Base-by-base conservation (phyloP, 2,113 vertebrate species). In the Leucosticte australis region DNA sequence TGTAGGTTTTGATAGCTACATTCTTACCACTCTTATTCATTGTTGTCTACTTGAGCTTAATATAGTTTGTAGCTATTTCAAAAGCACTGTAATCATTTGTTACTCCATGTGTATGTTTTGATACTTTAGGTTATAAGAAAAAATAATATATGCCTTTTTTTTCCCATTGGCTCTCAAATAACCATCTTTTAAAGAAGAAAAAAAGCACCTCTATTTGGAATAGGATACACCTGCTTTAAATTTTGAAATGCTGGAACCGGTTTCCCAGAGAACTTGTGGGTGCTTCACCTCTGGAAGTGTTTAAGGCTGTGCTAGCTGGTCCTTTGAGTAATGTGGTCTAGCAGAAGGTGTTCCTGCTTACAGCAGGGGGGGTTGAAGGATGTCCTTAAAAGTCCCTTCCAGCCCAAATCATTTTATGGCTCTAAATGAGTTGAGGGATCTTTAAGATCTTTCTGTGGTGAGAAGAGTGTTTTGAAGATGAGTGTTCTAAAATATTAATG, bases 321-420 rank as follows among this genome's bases (percentile, higher is more conserved):
- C 19, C 64, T 94, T 87, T 35, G 33, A 64, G 26, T 39, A 64
- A 1, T 17, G 10, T 59, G 33, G 2, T 52, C 9, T 65, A 35
- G 35, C 2, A 0, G 4, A 42, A 81, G 24, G 1, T 60, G 7
- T 41, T 26, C 7, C n/a, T 85, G 8, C 16, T 28, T 2, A 7
- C 1, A 2, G 4, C 18, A 22, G 4, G 9, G 15, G 15, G 1
- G 1, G 0, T 35, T 46, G 37, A n/a, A 65, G 44, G 15, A 6
- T 6, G 17, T 63, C 33, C 31, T 53, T 63, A 41, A 22, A 79
- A 47, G 14, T 62, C 9, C 5, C 5, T 74, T 85, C 59, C n/a
- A 77, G 81, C 22, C 10, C 17, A 73, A 77, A 64, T 47, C 0
- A 5, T 73, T 83, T 50, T 31, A 35, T 64, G 63, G 3, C 13